Conservation (phyloP, 2,113 vertebrate species). For the Psilopogon haemacephalus region DNA sequence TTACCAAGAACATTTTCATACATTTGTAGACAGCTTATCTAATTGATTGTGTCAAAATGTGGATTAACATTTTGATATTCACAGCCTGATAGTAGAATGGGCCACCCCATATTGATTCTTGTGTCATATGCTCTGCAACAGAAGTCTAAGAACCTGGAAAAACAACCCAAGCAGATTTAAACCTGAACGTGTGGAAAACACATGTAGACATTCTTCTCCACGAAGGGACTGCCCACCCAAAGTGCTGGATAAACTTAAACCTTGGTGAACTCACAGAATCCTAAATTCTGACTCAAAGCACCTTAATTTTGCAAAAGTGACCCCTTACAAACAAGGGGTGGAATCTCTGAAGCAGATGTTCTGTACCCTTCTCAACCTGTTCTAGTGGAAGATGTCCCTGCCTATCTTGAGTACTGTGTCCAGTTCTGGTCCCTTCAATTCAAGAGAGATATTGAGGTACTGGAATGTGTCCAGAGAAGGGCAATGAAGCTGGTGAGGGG, state of each 20-base stretch:
- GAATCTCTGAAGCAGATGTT: background rate
- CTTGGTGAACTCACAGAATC: background rate
- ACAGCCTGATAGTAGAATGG: background rate
- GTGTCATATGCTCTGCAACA: accelerated
- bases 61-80: background rate
- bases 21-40: background rate
- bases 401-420: no score
- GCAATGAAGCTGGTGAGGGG: no score
- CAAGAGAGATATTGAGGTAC: no score
- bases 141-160: background rate
- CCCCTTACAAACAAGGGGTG: background rate
- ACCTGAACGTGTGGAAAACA: background rate
- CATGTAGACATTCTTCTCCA: background rate
- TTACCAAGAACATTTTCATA: background rate
- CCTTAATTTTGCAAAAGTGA: background rate
- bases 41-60: background rate
- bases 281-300: background rate
- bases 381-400: no score
- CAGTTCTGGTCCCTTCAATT: no score
- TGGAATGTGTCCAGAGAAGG: no score
- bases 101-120: background rate
- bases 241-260: background rate
- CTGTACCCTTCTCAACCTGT: background rate
- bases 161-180: background rate
- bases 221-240: background rate